Evolutionary conservation across 2,888 invertebrate species (phyloP).

Genomic region (Epiblema foenella): DNA sequence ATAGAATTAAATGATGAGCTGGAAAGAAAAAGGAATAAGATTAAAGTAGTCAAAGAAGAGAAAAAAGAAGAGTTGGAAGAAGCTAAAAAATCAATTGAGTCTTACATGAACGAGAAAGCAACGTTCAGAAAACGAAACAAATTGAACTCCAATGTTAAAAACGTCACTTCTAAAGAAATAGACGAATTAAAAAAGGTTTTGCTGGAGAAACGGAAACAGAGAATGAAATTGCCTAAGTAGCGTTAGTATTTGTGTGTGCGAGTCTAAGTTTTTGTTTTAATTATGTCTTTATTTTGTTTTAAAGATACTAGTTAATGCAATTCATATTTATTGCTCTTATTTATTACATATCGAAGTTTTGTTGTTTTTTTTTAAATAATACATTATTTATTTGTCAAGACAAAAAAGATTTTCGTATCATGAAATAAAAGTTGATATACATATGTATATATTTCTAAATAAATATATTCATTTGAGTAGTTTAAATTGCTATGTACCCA

Average conservation of each 20-base stretch:
- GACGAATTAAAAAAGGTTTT: conserved; percentile 75
- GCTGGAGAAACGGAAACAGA: conserved; percentile 76
- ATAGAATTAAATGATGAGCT: conserved; percentile 82
- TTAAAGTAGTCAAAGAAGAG: conserved; percentile 73
- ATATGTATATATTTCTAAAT: not conserved
- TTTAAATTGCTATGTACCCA: not conserved
- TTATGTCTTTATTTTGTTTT: not conserved
- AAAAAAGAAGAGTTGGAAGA: conserved; percentile 78
- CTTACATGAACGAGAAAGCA: conserved; percentile 67
- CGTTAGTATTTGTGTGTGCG: not conserved
- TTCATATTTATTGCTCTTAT: not conserved
- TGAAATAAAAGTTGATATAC: not conserved
- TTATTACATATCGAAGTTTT: not conserved
- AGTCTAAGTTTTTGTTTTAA: not conserved
- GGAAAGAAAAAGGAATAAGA: conserved; percentile 73
- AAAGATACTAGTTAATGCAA: not conserved
- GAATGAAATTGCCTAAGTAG: conserved; percentile 54
- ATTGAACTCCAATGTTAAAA: conserved; percentile 54
- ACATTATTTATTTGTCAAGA: not conserved
- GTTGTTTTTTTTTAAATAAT: not conserved
- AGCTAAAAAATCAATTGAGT: conserved; percentile 73
- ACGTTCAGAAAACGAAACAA: conserved; percentile 60
- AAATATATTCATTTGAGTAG: not conserved
- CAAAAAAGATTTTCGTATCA: too few species aligned
- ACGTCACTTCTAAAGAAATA: conserved; percentile 71